phyloP scores from a whole-genome alignment of 2,113 vertebrate species.

The Grantiella picta region DNA sequence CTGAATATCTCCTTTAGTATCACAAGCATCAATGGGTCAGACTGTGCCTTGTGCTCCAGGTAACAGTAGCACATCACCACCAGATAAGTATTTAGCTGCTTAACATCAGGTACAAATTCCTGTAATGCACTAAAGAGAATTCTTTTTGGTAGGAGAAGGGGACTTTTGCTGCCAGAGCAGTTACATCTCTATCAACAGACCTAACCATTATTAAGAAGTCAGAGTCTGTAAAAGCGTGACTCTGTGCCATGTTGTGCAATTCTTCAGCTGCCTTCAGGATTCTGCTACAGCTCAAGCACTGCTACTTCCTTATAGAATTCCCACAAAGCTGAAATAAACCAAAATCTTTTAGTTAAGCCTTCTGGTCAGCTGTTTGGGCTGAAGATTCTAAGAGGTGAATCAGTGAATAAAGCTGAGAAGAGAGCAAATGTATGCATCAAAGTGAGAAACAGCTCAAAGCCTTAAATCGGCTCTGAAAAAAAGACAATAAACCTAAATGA shows the following conservation, averaged over 20 bases:
- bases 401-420: not conserved
- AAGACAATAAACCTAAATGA: not conserved
- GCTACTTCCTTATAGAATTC: not conserved
- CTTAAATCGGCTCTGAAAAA: not conserved
- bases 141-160: not conserved
- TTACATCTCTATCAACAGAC: not conserved
- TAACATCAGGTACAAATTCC: not conserved
- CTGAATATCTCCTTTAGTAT: not conserved
- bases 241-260: not conserved
- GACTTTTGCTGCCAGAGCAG: not conserved
- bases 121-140: not conserved
- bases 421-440: not conserved
- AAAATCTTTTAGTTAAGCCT: not conserved
- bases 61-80: not conserved
- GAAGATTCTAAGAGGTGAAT: not conserved
- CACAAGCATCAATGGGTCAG: not conserved
- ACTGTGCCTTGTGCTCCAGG: not conserved
- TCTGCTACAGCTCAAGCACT: not conserved
- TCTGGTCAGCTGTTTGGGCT: not conserved
- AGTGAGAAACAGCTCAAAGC: not conserved
- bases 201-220: not conserved
- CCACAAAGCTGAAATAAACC: not conserved
- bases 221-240: not conserved
- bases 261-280: not conserved
- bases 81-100: not conserved